A percentile compares a stretch with the other conserved stretches of the same genome.
Evolutionary conservation across 2,797 vertebrate species (phyloP).

Genomic region (Serranus cabrilla): DNA sequence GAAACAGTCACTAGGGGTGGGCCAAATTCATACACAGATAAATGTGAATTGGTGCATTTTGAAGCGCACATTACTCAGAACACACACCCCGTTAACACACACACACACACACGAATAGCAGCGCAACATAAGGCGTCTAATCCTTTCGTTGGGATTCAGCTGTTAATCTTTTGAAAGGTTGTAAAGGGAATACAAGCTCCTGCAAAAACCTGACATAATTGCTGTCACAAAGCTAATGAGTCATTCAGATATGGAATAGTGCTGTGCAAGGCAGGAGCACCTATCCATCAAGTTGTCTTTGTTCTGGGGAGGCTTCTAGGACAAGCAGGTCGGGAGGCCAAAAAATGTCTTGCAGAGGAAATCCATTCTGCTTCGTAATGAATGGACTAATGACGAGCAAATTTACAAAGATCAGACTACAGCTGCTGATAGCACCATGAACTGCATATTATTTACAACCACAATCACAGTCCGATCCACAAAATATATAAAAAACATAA

Average conservation of each 20-base stretch:
- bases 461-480: no score
- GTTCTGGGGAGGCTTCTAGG: constrained; percentile 29
- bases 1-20: constrained; percentile 17
- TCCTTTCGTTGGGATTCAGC: constrained; percentile 74
- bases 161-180: constrained; percentile 78
- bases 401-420: no score
- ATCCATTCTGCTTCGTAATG: constrained; percentile 8
- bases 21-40: constrained; percentile 34
- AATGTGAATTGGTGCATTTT: constrained; percentile 29
- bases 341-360: constrained; percentile 34
- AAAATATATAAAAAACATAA: no score
- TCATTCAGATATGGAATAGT: constrained; percentile 71
- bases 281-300: constrained; percentile 52
- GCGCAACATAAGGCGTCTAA: constrained; percentile 68
- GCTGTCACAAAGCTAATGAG: constrained; percentile 83
- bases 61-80: constrained; percentile 28
- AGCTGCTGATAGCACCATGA: no score
- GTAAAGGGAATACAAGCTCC: constrained; percentile 63
- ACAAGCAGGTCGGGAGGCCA: constrained; percentile 38
- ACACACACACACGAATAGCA: constrained; percentile 35
- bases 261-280: constrained; percentile 38
- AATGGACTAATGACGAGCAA: not conserved
- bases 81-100: not conserved
- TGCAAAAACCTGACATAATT: constrained; percentile 77
- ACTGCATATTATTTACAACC: no score